Base-by-base conservation (phyloP, 1,140 invertebrate genomes). In the Musca domestica region DNA sequence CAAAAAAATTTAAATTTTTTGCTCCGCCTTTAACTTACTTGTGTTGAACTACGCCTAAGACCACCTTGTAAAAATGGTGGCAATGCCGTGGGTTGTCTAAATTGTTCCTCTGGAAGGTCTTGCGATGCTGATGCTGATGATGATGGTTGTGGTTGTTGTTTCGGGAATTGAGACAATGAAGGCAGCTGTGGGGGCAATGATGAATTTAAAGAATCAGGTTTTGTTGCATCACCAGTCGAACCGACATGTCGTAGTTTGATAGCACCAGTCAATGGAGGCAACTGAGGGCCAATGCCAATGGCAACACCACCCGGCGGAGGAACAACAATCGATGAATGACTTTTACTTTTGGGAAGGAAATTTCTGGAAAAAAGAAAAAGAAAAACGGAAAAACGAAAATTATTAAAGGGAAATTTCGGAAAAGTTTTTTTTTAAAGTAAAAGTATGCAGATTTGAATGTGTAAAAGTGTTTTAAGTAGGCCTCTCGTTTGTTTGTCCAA, bases 341-440 rank as follows among this genome's bases (percentile, higher is more conserved):
- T 82, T 71, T 81, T 82, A 71, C 80, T 81, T 75, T 81, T 82
- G 25, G 80, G 75, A 72, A 82, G 77, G 63, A 76, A 69, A 73
- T 75, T 81, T 69, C 76, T 81, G 76, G 48, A 74, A 69, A 23
- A 71, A 67, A 30, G 56, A 52, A n/a, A 5, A 17, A 48, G 41
- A 19, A 61, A 49, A 34, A 22, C 19, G 61, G n/a, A 19, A 14
- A 3, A 30, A 27, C 14, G 23, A 27, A 25, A 41, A 41, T 41
- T 41, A 41, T 41, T 41, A 12, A 5, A 9, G 4, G 34, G 34
- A 41, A 9, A 41, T 41, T 41, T 41, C 2, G 34, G 27, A 30
- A 30, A 30, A 30, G n/a, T n/a, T n/a, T n/a, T 30, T 30, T 30
- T 30, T 30, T 30, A 30, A 30, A 30, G 27, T 30, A 30, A 30